Evolutionary conservation across 2,888 invertebrate species (phyloP), one percentile per base, ranked within the genome.

Genomic region (Creontiades dilutus): DNA sequence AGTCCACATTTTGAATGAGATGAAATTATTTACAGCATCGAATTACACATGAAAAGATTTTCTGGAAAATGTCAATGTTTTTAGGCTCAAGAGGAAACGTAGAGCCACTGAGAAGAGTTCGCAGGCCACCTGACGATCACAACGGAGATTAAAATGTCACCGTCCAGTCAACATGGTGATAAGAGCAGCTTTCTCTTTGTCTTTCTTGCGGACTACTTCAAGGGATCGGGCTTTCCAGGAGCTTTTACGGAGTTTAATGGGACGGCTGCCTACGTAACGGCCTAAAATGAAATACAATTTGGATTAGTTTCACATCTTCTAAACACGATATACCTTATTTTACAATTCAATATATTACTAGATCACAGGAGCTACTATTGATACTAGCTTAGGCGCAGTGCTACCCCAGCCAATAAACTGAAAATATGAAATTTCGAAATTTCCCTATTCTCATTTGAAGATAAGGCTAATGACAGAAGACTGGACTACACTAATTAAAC

Each of bases 181-280:
- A 9, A 99, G 94, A 0, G 97, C 96, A 90, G 97, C 96, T 93
- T 99, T 99, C 92, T 99, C 98, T 92, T 98, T 98, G 93, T 98
- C 98, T 93, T 99, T 99, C 94, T 98, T 99, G 91, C 97, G 95
- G 0, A 99, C 99, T 0, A 97, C 95, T 92, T 99, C 99, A 14
- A 99, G 94, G 92, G 98, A 97, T 91, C 99, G 95, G 92, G 97
- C 97, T 92, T 96, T 97, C 99, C 99, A 99, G 0, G 96, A 96
- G 93, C 99, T 99, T 94, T 99, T 99, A 28, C 99, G 94, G 89
- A 99, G 94, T 93, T 99, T 99, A 91, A 99, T 99, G 0, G 99
- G 99, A 61, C 99, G 95, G 93, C 99, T 99, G 90, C 99, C 99
- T 0, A 99, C 99, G 93, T 99, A 99, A 90, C 99, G 97, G 23